These are phyloP conservation scores for Bruchidius siliquastri DNA, from an alignment of 2,888 invertebrate genomes.

Conservation along the genomic window DNA sequence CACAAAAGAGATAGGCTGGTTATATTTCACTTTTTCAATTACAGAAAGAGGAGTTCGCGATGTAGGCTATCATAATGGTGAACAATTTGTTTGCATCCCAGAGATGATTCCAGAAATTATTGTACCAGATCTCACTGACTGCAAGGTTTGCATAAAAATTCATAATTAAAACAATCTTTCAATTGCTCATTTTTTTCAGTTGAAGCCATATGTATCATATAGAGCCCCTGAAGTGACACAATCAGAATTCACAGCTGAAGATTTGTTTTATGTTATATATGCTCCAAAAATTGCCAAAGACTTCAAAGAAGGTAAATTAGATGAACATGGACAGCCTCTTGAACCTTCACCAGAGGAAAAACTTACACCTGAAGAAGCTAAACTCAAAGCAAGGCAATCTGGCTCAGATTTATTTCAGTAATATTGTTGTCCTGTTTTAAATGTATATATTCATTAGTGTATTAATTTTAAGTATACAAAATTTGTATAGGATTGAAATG, in stretches of 20 bases:
- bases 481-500: too few relatives aligned
- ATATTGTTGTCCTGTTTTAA: not conserved
- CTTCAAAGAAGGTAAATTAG: constrained; percentile 65
- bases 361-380: constrained; percentile 68
- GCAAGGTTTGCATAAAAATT: constrained; percentile 49
- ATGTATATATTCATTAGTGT: not conserved
- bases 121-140: constrained; percentile 83
- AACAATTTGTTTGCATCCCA: constrained; percentile 60
- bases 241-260: constrained; percentile 75
- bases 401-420: constrained; percentile 74
- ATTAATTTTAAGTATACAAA: not conserved
- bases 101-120: constrained; percentile 91
- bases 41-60: constrained; percentile 65
- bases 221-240: constrained; percentile 69
- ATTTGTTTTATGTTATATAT: constrained; percentile 78
- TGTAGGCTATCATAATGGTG: constrained; percentile 57
- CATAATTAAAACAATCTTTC: constrained; percentile 14
- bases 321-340: constrained; percentile 61
- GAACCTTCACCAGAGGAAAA: constrained; percentile 71
- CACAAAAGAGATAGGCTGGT: too few relatives aligned
- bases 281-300: constrained; percentile 73
- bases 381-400: constrained; percentile 63
- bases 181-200: constrained; percentile 42
- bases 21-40: constrained; percentile 21
- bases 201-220: constrained; percentile 95